Evolutionary conservation across 2,113 vertebrate species (phyloP), one percentile per base, ranked within the genome.

Genomic region (Spea bombifrons): DNA sequence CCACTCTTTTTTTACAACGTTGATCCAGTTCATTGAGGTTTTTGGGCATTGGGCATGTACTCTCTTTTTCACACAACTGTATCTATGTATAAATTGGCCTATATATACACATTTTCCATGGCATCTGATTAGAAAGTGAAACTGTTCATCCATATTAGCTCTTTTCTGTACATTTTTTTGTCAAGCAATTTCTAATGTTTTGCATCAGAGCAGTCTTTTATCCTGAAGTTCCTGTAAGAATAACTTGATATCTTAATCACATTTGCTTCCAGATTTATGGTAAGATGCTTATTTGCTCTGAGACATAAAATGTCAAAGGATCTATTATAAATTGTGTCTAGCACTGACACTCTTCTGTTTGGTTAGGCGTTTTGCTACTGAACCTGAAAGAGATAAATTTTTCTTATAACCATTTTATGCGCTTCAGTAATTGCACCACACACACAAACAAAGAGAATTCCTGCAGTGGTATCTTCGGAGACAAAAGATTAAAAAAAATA

Each of bases 331-430:
- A 93, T 92, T 71, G 85, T 86, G 87, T 78, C 88, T 90, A 88
- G 89, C 85, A 83, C 85, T 85, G 84, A 85, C 86, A 83, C 86
- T 88, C 87, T 92, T 90, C 90, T 92, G 90, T 90, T 91, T 88
- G 86, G 85, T 84, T 82, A 81, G 81, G 83, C 88, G 85, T 90
- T 86, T 90, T 91, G 88, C 86, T 84, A 90, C 65, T 47, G 70
- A 79, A 79, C 89, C 88, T 90, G 90, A 92, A 92, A 90, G 87
- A 90, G 91, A 94, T 92, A 89, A 91, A 94, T 92, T 87, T 84
- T 86, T 85, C 84, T 86, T 90, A 71, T 90, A 92, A 91, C 87
- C 53, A 66, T 84, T 92, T 91, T 90, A 89, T 88, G 88, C 86
- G 90, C 89, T 92, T 88, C 91, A 90, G 88, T 92, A 93, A 92